These are phyloP conservation scores for Dasypus novemcinctus DNA, from an alignment of 2,113 vertebrate species.

Conservation along the genomic window DNA sequence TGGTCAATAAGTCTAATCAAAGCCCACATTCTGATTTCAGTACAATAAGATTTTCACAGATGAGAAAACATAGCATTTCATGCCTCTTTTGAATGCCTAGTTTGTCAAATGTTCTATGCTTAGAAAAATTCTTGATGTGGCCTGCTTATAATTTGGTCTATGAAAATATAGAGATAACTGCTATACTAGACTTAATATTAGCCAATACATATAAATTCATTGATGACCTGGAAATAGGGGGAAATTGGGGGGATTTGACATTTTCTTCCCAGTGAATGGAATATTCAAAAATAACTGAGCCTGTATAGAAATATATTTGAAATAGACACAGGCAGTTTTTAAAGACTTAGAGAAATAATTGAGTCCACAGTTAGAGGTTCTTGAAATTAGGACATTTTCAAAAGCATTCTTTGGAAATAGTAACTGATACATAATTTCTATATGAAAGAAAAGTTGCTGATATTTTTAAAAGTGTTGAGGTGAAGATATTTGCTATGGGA, in stretches of 20 bases:
- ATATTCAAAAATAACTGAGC: background rate
- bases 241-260: background rate
- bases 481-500: background rate
- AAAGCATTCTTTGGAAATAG: background rate
- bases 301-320: background rate
- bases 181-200: background rate
- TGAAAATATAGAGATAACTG: background rate
- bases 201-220: background rate
- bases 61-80: background rate
- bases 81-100: background rate
- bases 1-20: background rate
- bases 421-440: background rate
- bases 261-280: background rate
- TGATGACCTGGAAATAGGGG: background rate
- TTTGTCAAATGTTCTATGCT: background rate
- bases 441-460: background rate
- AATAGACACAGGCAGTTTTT: background rate
- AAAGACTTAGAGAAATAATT: background rate
- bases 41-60: background rate
- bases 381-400: background rate
- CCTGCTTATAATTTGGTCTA: background rate
- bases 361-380: background rate
- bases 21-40: background rate
- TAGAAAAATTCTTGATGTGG: background rate
- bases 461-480: background rate